Base-by-base conservation (phyloP, 2,888 invertebrate genomes). In the Mythimna lalbum region DNA sequence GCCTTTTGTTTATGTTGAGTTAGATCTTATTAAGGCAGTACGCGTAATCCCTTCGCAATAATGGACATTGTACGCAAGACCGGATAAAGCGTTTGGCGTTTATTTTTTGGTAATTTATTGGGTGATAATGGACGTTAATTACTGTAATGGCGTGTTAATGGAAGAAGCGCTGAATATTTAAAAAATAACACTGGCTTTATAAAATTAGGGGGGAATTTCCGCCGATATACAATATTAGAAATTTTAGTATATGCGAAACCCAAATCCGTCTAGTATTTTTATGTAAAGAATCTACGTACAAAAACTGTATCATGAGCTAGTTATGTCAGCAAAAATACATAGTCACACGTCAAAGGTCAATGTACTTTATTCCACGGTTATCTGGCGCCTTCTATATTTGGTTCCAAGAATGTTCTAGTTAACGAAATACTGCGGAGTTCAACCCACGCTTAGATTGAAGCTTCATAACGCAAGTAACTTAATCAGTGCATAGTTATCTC, bases 1-100 rank as follows among this genome's bases (percentile, higher is more conserved):
- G 73, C 63, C 78, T 83, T 81, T 82, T 85, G 83, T 83, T 78
- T 84, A 77, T 80, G 73, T 78, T 78, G 73, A 80, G 69, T 81
- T 79, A 83, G 77, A 73, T 69, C 74, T 80, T 82, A 74, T 76
- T 82, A 84, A 66, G 70, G 66, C 63, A 84, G 59, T 70, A 68
- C 70, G 63, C 63, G 57, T 69, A 64, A 79, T 72, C 63, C 63
- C 52, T 62, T 62, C 59, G 50, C 23, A 64, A 55, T 71, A 53
- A 74, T 66, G 71, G 60, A 69, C 59, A 60, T 43, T 68, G 43
- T 67, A 64, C 61, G 56, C 66, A 64, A 69, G 27, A 66, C 47
- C 21, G 64, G 49, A 63, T 61, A 53, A 78, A 69, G 19, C 60
- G 47, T 56, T 67, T 52, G 49, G 21, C 59, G 61, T 80, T 70